Evolutionary conservation across 1,140 invertebrate genomes (phyloP), one percentile per base, ranked within the genome.

Genomic region (Microplitis mediator): DNA sequence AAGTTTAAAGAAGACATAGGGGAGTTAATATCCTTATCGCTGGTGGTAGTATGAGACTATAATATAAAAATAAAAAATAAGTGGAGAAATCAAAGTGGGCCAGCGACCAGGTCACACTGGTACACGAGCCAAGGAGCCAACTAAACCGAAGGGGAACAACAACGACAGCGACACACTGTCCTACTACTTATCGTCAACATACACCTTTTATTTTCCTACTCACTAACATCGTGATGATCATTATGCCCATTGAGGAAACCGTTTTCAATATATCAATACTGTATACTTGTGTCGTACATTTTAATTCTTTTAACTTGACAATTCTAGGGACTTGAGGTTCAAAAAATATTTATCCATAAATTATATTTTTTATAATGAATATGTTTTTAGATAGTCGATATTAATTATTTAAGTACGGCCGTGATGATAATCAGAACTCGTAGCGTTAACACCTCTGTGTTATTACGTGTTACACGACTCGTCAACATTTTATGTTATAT

Each of bases 121-220:
- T 81, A 80, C 82, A 23, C 23, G 23, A 23, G 23, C 23, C 23
- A 23, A 23, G 23, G 23, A 23, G 23, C 23, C 23, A 23, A 23
- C 23, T 23, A 23, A 23, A 23, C 23, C 81, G 83, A 84, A 85
- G 84, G 81, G 84, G 81, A 79, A 77, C 81, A 85, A 62, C 64
- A 67, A 67, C 81, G 81, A 81, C 81, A 81, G 78, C 85, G 85
- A 85, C 86, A 87, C 84, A 87, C 86, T 87, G 84, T 86, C 85
- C 86, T 87, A 86, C 86, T 86, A 84, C 85, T 84, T 78, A 79
- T 45, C 34, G 62, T 61, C 54, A 60, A 67, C 50, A 45, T 23
- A 23, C 23, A 23, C 23, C 23, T 23, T 23, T 23, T 23, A 23
- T 23, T 23, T 23, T 23, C 23, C 23, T 23, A 23, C 23, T 23